Percentiles rank a stretch among this genome's conserved stretches.
These are phyloP conservation scores for Saguinus imperator DNA, from an alignment of 2,113 vertebrate species.

Conservation along the genomic window DNA sequence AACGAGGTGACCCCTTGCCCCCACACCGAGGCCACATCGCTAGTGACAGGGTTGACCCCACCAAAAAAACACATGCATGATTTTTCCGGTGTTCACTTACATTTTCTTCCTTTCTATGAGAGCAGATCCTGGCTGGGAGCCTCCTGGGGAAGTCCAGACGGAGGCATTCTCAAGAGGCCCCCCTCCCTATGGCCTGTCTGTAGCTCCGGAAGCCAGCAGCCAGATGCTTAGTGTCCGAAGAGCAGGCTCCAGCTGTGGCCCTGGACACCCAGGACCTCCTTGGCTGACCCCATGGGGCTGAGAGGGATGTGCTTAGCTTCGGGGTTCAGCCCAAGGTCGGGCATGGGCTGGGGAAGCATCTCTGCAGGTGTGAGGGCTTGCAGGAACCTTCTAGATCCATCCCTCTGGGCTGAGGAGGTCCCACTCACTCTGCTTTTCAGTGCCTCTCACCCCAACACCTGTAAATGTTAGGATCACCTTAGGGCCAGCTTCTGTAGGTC, in stretches of 20 bases:
- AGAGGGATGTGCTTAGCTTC: fast-evolving
- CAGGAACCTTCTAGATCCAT: not conserved
- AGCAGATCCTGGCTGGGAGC: not conserved
- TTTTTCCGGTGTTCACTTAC: not conserved
- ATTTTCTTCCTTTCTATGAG: fast-evolving
- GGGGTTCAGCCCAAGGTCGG: not conserved
- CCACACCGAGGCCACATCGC: not conserved
- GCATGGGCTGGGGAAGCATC: not conserved
- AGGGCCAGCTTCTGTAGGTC: not conserved
- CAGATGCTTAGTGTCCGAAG: not conserved
- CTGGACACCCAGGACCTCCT: fast-evolving
- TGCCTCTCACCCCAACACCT: fast-evolving
- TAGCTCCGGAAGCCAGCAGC: not conserved
- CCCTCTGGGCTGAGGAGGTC: not conserved
- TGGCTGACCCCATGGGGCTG: fast-evolving
- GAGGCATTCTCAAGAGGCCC: fast-evolving
- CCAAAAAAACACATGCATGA: fast-evolving
- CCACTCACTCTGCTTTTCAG: fast-evolving
- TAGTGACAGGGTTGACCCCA: not conserved
- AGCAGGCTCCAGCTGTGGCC: not conserved
- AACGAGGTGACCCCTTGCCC: too few species aligned
- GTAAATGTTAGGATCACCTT: fast-evolving
- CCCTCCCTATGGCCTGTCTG: not conserved
- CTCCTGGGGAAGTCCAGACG: fast-evolving
- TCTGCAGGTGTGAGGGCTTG: not conserved